Base-by-base conservation (phyloP, 2,113 vertebrate species). In the Megaleporinus macrocephalus region DNA sequence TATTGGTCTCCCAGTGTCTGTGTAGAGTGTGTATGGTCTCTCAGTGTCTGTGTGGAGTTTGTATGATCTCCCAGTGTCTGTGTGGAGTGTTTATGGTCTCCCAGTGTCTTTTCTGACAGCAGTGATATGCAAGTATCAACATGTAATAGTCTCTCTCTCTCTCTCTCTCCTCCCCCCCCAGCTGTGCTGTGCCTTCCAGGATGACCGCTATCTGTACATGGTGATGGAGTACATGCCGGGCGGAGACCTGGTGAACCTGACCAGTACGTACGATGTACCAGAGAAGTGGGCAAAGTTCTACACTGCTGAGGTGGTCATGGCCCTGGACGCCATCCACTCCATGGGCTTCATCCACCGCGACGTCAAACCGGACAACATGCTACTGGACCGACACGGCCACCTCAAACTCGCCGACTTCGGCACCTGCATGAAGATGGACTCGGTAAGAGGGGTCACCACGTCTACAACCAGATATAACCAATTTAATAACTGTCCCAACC, bases 141-240 rank as follows among this genome's bases (percentile, higher is more conserved):
- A n/a, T n/a, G n/a, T n/a, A n/a, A n/a, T n/a, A n/a, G n/a, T 26
- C 33, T 27, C 22, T 33, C 26, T 29, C 47, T 4, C n/a, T 57
- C 20, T 3, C 75, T 30, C 12, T 47, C 16, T 22, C 16, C 0
- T 22, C 22, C 29, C 0, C 80, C 55, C 87, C 18, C 87, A 99
- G 98, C 94, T 99, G 87, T 98, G 95, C 94, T 97, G 96, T 95
- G 98, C 98, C 92, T 99, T 99, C 94, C 98, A 99, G 95, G 98
- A 99, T 87, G 97, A 99, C 86, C 95, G 96, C 81, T 97, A 96
- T 89, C 95, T 99, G 76, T 99, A 97, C 91, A 99, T 99, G 98
- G 98, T 98, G 84, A 99, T 99, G 98, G 98, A 99, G 85, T 99
- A 99, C 90, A 99, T 99, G 98, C 98, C 98, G 20, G 98, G 98